Evolutionary conservation across 2,888 invertebrate genomes (phyloP), one percentile per base, ranked within the genome.

Genomic region (Leucophenga montana): DNA sequence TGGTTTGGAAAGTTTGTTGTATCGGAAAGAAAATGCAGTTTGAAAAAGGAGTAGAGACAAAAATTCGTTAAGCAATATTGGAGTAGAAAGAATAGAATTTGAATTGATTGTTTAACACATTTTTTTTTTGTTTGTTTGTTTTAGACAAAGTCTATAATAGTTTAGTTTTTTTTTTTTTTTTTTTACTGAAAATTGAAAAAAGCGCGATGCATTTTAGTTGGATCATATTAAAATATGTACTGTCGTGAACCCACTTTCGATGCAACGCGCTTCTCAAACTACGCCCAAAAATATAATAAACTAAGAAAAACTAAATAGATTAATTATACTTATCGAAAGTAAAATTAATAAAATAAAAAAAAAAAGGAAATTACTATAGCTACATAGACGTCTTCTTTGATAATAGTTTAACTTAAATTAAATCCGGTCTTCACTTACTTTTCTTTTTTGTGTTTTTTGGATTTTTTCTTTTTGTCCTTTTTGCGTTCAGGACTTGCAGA

Each of bases 381-480:
- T 69, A 71, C 57, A 69, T 66, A 65, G 69, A 71, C 70, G 69
- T 56, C 61, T 69, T 69, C 73, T 69, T 57, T 66, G 16, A 33
- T 59, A 27, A 3, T 27, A 27, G 4, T 27, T 27, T 27, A 27
- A 27, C 2, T 27, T 3, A 27, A 3, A 27, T 27, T 27, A 3
- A 27, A 4, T 4, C 4, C 27, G 27, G 27, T 4, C 70, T 65
- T 61, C 62, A 78, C 91, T 90, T 90, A 93, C 94, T 92, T 93
- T 78, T 93, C 93, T 88, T 92, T 93, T 88, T 93, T 93, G 85
- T 92, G 92, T 89, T 92, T 93, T 88, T 94, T 94, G 0, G 93
- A 92, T 87, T 94, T 94, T 90, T 94, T 95, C 91, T 94, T 94
- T 90, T 94, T 94, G 75, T 92, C 90, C 85, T 92, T 93, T 88